Percentiles rank a stretch among this genome's conserved stretches.
Conservation (phyloP, 1,140 invertebrate species). For the Hypothenemus hampei region DNA sequence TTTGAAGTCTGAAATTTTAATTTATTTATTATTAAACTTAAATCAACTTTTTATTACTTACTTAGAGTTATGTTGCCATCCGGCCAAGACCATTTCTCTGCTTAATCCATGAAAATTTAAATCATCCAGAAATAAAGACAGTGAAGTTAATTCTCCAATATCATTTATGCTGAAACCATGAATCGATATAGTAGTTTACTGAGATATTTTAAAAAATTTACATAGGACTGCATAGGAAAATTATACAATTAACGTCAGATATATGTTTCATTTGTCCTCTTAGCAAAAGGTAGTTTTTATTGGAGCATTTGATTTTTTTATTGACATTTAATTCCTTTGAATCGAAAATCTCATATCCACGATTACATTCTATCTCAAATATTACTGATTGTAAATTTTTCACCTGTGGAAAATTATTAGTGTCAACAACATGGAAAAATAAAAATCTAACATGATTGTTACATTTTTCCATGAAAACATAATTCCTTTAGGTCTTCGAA, state of each 20-base stretch:
- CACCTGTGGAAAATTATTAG: constrained; percentile 21
- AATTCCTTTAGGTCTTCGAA: constrained; percentile 69
- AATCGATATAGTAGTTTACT: background rate
- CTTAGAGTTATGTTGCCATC: constrained; percentile 83
- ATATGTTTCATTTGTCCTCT: constrained; percentile 82
- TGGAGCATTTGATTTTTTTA: constrained; percentile 14
- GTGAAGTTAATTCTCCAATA: constrained; percentile 71
- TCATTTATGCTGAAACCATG: constrained; percentile 66
- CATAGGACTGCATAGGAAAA: constrained; percentile 82
- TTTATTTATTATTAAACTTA: constrained; percentile 5
- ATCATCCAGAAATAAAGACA: constrained; percentile 77
- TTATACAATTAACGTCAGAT: constrained; percentile 68
- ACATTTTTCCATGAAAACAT: constrained; percentile 70
- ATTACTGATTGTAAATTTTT: constrained; percentile 37
- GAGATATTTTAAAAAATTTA: constrained; percentile 47
- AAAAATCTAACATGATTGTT: constrained; percentile 31
- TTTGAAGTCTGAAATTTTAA: constrained; percentile 73
- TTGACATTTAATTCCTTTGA: background rate
- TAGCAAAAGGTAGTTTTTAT: constrained; percentile 53
- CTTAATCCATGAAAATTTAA: constrained; percentile 82
- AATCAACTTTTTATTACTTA: constrained; percentile 39
- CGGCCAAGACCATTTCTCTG: constrained; percentile 75
- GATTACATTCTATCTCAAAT: constrained; percentile 42
- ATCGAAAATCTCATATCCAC: constrained; percentile 22
- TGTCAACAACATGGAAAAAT: background rate